Evolutionary conservation across 2,797 vertebrate genomes (phyloP).

Genomic region (Oryzias dopingdopingensis): DNA sequence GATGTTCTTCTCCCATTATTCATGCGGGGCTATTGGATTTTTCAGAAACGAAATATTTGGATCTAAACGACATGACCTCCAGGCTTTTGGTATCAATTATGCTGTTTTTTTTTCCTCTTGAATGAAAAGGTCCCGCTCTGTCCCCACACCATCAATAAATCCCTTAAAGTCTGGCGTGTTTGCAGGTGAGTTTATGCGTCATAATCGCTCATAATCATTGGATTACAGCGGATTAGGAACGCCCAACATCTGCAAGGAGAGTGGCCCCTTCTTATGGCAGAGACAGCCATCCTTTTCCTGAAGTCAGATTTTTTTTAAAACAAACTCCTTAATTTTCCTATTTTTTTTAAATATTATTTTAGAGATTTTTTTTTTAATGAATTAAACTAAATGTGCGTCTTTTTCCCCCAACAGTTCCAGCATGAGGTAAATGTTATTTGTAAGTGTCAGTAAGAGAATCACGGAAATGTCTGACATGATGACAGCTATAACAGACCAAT

Average conservation of each 20-base stretch:
- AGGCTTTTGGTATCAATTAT: constrained; percentile 14
- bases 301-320: neutral
- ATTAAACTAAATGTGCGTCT: neutral
- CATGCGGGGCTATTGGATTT: constrained; percentile 31
- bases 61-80: constrained; percentile 52
- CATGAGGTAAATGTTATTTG: constrained; percentile 2
- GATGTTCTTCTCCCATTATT: constrained; percentile 60
- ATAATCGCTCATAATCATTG: constrained; percentile 64
- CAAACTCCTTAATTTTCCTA: too few relatives aligned
- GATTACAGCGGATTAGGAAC: constrained; percentile 70
- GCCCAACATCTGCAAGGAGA: constrained; percentile 52
- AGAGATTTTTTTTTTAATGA: neutral
- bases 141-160: constrained; percentile 14
- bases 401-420: neutral
- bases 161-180: too few relatives aligned
- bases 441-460: constrained; percentile 51
- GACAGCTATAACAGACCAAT: constrained; percentile 75
- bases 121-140: neutral
- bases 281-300: constrained; percentile 20
- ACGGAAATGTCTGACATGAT: constrained; percentile 62
- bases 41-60: constrained; percentile 53
- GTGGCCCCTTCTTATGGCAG: constrained; percentile 38
- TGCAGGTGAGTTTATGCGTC: constrained; percentile 46
- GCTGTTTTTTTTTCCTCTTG: neutral
- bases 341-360: neutral